Evolutionary conservation across 2,113 vertebrate genomes (phyloP).

Genomic region (Microcebus griseorufus): DNA sequence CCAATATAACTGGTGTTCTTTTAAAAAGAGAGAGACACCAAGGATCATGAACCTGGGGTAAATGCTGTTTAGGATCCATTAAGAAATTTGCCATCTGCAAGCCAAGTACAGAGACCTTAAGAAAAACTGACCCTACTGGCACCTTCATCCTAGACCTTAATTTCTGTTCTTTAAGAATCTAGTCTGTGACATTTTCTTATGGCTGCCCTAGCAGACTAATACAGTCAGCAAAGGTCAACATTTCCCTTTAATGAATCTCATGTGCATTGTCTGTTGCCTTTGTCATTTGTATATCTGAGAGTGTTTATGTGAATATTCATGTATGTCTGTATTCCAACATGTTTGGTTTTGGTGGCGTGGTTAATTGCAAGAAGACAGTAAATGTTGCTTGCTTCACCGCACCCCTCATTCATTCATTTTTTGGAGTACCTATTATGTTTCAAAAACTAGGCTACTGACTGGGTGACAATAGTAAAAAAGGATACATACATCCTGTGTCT

Average conservation of each 20-base stretch:
- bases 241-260: background rate
- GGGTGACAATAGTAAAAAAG: background rate
- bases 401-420: background rate
- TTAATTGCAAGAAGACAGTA: background rate
- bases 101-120: background rate
- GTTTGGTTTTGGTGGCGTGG: background rate
- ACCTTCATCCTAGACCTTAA: background rate
- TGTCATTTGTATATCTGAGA: background rate
- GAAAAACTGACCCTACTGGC: background rate
- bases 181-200: background rate
- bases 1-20: background rate
- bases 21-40: background rate
- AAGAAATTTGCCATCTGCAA: background rate
- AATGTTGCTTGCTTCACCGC: background rate
- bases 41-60: too few relatives aligned
- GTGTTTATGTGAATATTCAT: rapidly evolving
- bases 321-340: background rate
- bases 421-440: background rate
- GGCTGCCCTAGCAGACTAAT: background rate
- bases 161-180: background rate
- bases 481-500: background rate
- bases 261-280: too few relatives aligned
- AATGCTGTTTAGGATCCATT: background rate
- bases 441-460: background rate
- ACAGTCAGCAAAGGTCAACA: background rate